Conservation (phyloP, 2,797 vertebrate genomes). For the Peromyscus aztecus region DNA sequence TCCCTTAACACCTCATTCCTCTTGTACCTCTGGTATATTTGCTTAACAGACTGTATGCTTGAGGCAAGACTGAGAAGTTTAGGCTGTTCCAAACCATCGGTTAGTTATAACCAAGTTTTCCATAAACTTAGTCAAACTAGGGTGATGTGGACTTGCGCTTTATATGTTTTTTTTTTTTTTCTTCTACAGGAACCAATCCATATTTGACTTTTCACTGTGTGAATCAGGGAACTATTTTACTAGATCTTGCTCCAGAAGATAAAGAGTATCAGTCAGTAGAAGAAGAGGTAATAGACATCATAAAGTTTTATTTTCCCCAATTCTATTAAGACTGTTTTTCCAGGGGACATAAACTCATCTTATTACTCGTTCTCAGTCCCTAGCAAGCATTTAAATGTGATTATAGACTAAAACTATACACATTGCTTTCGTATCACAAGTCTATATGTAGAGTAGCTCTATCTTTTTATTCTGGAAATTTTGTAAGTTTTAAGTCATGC, state of each 20-base stretch:
- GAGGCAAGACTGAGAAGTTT: neutral
- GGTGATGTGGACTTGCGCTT: neutral
- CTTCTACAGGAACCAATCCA: slow-evolving; percentile 94
- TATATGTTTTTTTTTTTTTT: neutral
- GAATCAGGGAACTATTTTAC: slow-evolving; percentile 97
- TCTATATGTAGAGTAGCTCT: neutral
- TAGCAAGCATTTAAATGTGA: neutral
- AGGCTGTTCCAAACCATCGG: neutral
- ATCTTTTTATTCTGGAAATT: slow-evolving; percentile 1
- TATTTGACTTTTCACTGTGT: slow-evolving; percentile 99
- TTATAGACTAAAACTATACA: fast-evolving
- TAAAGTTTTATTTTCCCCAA: slow-evolving; percentile 14
- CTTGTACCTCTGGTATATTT: neutral
- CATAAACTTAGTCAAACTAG: neutral
- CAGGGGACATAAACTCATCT: neutral
- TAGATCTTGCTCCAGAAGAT: slow-evolving; percentile 97
- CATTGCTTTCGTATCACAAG: neutral
- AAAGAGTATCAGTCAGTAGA: slow-evolving; percentile 99
- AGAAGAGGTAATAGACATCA: slow-evolving; percentile 93
- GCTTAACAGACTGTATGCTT: neutral
- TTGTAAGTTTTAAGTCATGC: slow-evolving; percentile 28
- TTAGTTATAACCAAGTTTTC: slow-evolving; percentile 40
- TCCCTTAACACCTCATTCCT: neutral
- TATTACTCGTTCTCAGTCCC: neutral
- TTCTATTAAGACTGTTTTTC: neutral